Base-by-base conservation (phyloP, 2,113 vertebrate species). In the Engraulis encrasicolus region DNA sequence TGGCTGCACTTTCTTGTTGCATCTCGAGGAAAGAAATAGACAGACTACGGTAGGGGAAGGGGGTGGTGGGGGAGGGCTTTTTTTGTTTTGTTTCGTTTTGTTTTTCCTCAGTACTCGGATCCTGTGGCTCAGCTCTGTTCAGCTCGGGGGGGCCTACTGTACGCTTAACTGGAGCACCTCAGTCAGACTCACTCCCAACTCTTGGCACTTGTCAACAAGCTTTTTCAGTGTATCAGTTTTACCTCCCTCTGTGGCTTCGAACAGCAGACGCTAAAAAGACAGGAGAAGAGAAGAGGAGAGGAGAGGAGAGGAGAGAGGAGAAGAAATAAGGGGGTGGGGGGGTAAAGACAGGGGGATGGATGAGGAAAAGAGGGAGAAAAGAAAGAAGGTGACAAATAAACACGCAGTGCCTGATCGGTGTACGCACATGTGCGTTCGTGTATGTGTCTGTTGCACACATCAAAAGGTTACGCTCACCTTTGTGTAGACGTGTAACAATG, bases 101-200 rank as follows among this genome's bases (percentile, higher is more conserved):
- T n/a, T 66, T 92, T 61, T 92, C 78, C 95, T 95, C 95, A 96
- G 91, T 91, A 93, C 92, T 96, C 96, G 94, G 93, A 96, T 94
- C 95, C 96, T 93, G 96, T 94, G 93, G 95, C 95, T 94, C 94
- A 93, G 95, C 95, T 94, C 92, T 95, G 95, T 91, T 93, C 92
- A 93, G 94, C n/a, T n/a, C n/a, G n/a, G n/a, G n/a, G n/a, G n/a
- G n/a, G n/a, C n/a, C n/a, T n/a, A n/a, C n/a, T n/a, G n/a, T n/a
- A n/a, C n/a, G 94, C 93, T 96, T 96, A 97, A 96, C 96, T 94
- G 96, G 96, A 97, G 96, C 92, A 95, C 94, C 95, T 98, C 97
- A 95, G 96, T 96, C 95, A 98, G 96, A 96, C 95, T 97, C 95
- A 99, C 97, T 94, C 98, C 98, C 94, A 96, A 94, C 94, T 98